Evolutionary conservation across 2,888 invertebrate species (phyloP), one percentile per base, ranked within the genome.

Genomic region (Tenthredo distinguenda): DNA sequence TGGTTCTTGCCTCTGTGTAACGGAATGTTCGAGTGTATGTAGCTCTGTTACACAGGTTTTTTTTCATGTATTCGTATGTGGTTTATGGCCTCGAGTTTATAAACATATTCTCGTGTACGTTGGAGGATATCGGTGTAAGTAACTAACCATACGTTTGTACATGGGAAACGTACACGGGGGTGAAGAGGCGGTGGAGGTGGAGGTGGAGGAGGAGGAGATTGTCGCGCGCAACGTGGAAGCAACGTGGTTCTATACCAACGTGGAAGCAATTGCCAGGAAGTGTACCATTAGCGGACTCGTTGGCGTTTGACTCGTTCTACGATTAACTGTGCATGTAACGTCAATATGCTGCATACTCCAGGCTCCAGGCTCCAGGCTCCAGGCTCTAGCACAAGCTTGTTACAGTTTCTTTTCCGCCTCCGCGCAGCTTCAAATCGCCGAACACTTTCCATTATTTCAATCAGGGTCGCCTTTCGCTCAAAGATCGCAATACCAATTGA

Each of bases 211-310:
- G 34, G 37, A 37, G 81, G 34, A 21, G 65, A 81, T 62, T 62
- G 81, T 81, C 81, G 58, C 81, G 68, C 68, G 83, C 83, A 83
- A 83, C 83, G 83, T 83, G 83, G 83, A 83, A 71, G 83, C 83
- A 83, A 83, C 83, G 83, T 83, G 83, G 81, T 62, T 62, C 58
- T 43, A 40, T 58, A 68, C 34, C 83, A 83, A 83, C 83, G 83
- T 83, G 83, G 83, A 83, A 83, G 83, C 83, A 83, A 83, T 83
- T 83, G 83, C 81, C 83, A 83, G 83, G 83, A 83, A 83, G 83
- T 71, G 65, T 83, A 71, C 83, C 83, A 83, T 83, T 83, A 83
- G 68, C 83, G 26, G 47, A 65, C 83, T 68, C 68, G 77, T 77
- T 77, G 77, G 50, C 55, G 50, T 50, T 55, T 55, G 50, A 77